phyloP scores from a whole-genome alignment of 2,797 vertebrate genomes.

The Chaenodraco wilsoni region DNA sequence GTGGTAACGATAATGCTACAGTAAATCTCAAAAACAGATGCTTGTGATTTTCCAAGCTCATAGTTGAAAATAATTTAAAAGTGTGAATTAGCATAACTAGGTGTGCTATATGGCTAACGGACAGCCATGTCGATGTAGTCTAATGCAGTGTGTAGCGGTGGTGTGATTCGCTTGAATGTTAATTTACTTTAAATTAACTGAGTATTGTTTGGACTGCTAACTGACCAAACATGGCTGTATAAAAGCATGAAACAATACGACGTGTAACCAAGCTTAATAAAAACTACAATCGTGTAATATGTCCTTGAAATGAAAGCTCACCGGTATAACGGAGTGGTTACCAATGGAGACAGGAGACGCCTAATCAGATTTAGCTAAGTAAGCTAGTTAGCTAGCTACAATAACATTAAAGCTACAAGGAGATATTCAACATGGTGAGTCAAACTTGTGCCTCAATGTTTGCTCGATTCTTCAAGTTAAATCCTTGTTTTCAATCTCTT shows the following conservation, averaged over 20 bases:
- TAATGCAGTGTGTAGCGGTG: no score
- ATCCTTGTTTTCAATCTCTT: background rate
- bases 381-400: conserved; percentile 15
- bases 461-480: fast-evolving
- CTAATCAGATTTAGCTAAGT: conserved; percentile 53
- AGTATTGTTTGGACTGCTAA: background rate
- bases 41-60: background rate
- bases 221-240: background rate
- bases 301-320: background rate
- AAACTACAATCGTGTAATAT: no score
- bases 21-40: background rate
- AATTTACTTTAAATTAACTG: background rate
- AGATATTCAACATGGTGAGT: conserved; percentile 73
- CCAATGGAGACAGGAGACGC: conserved; percentile 77
- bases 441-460: background rate
- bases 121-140: background rate
- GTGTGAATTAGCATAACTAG: background rate
- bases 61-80: no score
- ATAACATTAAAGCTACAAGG: background rate
- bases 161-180: conserved; percentile 1
- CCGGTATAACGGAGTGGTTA: conserved; percentile 43
- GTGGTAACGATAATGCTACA: background rate
- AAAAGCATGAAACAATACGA: fast-evolving
- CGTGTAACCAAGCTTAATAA: fast-evolving
- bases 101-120: background rate